A percentile compares a stretch with the other conserved stretches of the same genome.
Conservation (phyloP, 2,113 vertebrate genomes). For the Saguinus midas region DNA sequence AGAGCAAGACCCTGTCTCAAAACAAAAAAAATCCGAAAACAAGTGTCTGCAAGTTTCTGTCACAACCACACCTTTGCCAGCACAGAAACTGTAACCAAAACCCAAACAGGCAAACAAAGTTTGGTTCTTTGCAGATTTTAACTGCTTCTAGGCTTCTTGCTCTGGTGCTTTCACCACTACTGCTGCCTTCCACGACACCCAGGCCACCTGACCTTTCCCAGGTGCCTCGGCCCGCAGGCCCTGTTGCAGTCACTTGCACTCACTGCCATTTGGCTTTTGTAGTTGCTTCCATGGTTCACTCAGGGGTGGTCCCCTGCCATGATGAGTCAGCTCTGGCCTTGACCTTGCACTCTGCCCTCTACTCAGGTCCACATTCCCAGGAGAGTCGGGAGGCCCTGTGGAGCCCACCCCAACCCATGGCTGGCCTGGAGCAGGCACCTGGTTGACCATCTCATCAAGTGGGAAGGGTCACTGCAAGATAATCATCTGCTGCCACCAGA, state of each 20-base stretch:
- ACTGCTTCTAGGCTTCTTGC: not conserved
- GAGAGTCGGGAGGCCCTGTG: not conserved
- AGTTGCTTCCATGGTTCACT: not conserved
- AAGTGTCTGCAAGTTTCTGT: not conserved
- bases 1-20: no score
- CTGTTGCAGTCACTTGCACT: accelerated
- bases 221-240: accelerated
- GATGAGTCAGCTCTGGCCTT: not conserved
- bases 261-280: not conserved
- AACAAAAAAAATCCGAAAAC: not conserved
- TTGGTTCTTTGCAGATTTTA: not conserved
- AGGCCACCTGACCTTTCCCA: not conserved
- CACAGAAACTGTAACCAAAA: not conserved
- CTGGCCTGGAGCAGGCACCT: no score
- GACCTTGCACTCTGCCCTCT: not conserved
- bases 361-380: not conserved
- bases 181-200: not conserved
- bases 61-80: not conserved
- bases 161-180: accelerated
- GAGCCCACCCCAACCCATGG: not conserved
- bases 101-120: not conserved
- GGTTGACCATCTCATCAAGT: not conserved
- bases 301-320: not conserved
- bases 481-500: no score
- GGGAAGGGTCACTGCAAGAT: not conserved